Conservation (phyloP, 2,888 invertebrate species). For the Neoitamus cyanurus region DNA sequence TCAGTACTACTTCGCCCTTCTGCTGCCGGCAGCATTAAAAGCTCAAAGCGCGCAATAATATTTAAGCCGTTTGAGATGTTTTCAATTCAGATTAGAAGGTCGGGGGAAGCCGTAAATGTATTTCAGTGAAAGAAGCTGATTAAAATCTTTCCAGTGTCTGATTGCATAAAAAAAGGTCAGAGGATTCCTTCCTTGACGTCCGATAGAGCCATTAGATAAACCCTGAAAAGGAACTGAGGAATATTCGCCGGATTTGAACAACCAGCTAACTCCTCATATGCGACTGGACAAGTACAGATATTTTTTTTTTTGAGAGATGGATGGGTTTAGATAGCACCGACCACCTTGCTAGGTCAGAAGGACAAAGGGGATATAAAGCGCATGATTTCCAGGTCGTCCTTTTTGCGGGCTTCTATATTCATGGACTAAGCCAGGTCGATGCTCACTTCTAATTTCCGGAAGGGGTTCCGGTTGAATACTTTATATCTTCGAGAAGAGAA, state of each 20-base stretch:
- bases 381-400: slow-evolving; percentile 2
- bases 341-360: neutral
- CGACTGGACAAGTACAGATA: slow-evolving; percentile 14
- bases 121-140: slow-evolving; percentile 1
- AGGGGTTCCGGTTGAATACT: slow-evolving; percentile 31
- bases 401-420: slow-evolving; percentile 5
- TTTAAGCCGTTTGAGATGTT: neutral
- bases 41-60: neutral
- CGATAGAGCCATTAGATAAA: slow-evolving; percentile 7
- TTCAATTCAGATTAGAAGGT: neutral
- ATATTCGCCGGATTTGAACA: slow-evolving; percentile 22
- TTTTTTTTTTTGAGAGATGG: slow-evolving; percentile 20
- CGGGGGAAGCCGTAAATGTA: neutral
- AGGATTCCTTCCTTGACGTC: neutral
- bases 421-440: slow-evolving; percentile 7
- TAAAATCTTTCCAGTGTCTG: slow-evolving; percentile 27
- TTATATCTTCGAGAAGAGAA: neutral
- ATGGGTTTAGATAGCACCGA: neutral
- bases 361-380: neutral
- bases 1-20: neutral
- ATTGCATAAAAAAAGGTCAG: slow-evolving; percentile 10
- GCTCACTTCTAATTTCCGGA: slow-evolving; percentile 36
- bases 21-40: neutral
- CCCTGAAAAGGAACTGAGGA: neutral
- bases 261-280: neutral